phyloP scores from a whole-genome alignment of 2,888 invertebrate genomes.

The Julus scandinavius region DNA sequence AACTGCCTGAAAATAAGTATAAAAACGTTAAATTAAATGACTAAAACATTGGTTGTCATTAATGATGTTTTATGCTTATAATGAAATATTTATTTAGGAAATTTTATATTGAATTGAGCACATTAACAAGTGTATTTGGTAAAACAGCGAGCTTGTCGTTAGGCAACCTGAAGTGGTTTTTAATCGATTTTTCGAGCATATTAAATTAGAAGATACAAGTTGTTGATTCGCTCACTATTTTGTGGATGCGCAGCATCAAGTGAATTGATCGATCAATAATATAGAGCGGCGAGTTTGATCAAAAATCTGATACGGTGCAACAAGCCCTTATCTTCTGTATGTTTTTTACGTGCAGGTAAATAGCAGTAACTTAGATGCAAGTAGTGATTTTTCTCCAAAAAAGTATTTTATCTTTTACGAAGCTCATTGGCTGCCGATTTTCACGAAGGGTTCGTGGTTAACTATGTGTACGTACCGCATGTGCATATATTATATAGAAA shows the following conservation, averaged over 20 bases:
- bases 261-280: conserved; percentile 20
- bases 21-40: background rate
- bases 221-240: background rate
- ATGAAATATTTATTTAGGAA: background rate
- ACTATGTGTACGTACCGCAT: too few species aligned
- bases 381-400: background rate
- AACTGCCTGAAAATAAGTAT: background rate
- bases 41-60: background rate
- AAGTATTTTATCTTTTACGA: background rate
- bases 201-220: background rate
- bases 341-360: background rate
- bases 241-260: background rate
- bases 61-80: background rate
- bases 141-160: background rate
- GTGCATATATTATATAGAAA: too few species aligned
- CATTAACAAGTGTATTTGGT: background rate
- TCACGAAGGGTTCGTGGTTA: too few species aligned
- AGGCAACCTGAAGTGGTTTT: conserved; percentile 12
- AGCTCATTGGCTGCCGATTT: background rate
- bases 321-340: background rate
- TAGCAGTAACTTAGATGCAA: background rate
- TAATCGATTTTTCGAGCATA: conserved; percentile 11
- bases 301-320: background rate
- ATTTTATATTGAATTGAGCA: background rate
- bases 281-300: conserved; percentile 11